Base-by-base conservation (phyloP, 2,888 invertebrate genomes). In the Dusona sp. region DNA sequence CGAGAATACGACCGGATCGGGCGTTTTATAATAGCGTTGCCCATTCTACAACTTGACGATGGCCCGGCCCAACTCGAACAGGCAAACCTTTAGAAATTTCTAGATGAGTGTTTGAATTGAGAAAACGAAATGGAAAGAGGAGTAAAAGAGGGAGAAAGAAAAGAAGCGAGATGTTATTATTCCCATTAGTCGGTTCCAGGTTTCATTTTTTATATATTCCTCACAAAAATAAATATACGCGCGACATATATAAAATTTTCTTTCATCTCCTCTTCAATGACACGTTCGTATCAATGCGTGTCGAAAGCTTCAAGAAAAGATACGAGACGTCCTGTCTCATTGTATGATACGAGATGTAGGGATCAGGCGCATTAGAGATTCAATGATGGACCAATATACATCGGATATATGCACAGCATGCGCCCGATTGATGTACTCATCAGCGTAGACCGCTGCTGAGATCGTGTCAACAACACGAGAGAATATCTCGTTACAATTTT, bases 181-280 rank as follows among this genome's bases (percentile, higher is more conserved):
- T 57, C 3, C 25, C 25, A 25, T 19, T 6, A 25, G 11, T 11
- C 42, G 1, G 42, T 11, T 11, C 11, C 42, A 42, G 13, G 11
- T 13, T 0, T 11, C 3, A 11, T 2, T 42, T 42, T 11, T 42
- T 33, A 33, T 33, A 33, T 4, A 4, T 33, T 33, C 33, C 33
- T 33, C 11, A 42, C 19, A 16, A 48, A 48, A 48, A 48, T 19
- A n/a, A 1, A 4, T 19, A n/a, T 7, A 19, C 29, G 68, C 48
- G 73, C 45, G 25, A 33, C 29, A 75, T 79, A 65, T 1, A 19
- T 84, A 57, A 80, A 42, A 78, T 81, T 73, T 73, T 67, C 81
- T 80, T 81, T 81, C 48, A 78, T 45, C 19, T 29, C 29, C 67
- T 48, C n/a, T 79, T 74, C 81, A 73, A 85, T 81, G 73, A 67